Conservation (phyloP, 2,888 invertebrate genomes). For the Gandaritis pyraliata region DNA sequence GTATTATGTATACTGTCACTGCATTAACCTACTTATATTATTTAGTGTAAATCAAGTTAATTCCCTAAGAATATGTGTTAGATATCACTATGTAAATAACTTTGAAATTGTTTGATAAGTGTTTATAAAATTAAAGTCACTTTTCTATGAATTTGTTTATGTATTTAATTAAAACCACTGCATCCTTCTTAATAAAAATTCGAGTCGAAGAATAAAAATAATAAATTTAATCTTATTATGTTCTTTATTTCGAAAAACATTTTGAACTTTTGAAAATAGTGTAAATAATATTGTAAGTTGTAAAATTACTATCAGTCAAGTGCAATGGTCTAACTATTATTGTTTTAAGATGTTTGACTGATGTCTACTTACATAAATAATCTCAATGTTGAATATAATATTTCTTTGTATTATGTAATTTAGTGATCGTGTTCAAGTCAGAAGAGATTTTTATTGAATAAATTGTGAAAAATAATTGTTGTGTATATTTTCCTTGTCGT, state of each 20-base stretch:
- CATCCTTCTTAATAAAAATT: conserved; percentile 15
- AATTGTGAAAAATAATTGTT: conserved; percentile 60
- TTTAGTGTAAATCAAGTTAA: conserved; percentile 39
- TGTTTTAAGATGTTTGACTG: conserved; percentile 74
- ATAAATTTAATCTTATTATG: conserved; percentile 18
- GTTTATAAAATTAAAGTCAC: conserved; percentile 18
- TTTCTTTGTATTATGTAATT: conserved; percentile 82
- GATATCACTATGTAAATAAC: conserved; percentile 34
- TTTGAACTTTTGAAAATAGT: conserved; percentile 33
- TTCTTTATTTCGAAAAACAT: conserved; percentile 15
- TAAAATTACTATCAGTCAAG: conserved; percentile 68
- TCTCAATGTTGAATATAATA: conserved; percentile 74
- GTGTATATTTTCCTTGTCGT: conserved; percentile 34
- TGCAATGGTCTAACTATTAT: conserved; percentile 65
- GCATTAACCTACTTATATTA: conserved; percentile 48
- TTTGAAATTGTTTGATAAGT: conserved; percentile 21
- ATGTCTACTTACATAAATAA: conserved; percentile 65
- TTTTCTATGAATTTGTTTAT: conserved; percentile 15
- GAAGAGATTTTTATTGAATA: conserved; percentile 84
- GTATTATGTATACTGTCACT: conserved; percentile 55
- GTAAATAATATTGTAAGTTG: conserved; percentile 60
- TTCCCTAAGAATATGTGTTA: conserved; percentile 34
- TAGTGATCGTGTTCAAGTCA: conserved; percentile 85
- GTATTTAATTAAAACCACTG: conserved; percentile 14
- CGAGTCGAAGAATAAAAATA: conserved; percentile 10